These are phyloP conservation scores for Crenuchus spilurus DNA, from an alignment of 2,797 vertebrate species.

Conservation along the genomic window DNA sequence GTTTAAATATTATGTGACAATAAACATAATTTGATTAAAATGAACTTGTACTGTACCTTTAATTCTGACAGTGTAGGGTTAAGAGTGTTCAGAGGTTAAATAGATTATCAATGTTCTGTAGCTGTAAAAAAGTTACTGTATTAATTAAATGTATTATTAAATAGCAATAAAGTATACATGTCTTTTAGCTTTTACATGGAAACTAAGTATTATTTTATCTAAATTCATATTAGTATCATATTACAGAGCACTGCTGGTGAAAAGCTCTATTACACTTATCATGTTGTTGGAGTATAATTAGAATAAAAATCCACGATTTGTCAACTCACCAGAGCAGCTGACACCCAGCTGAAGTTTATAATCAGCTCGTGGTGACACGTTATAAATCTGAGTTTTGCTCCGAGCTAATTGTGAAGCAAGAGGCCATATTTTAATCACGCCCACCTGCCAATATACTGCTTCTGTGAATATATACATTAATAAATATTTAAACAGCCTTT, in stretches of 20 bases:
- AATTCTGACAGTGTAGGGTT: no score
- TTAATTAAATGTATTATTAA: no score
- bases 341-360: slow-evolving; percentile 48
- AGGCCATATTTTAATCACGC: slow-evolving; percentile 60
- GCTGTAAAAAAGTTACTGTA: no score
- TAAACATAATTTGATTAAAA: no score
- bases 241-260: background rate
- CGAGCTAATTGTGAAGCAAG: slow-evolving; percentile 48
- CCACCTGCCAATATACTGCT: slow-evolving; percentile 60
- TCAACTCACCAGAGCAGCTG: slow-evolving; percentile 57
- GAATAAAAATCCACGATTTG: slow-evolving; percentile 27
- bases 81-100: no score
- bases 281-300: slow-evolving; percentile 15
- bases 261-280: slow-evolving; percentile 3
- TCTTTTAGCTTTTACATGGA: no score
- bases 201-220: no score
- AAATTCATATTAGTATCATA: no score
- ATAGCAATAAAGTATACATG: no score
- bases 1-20: no score
- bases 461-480: slow-evolving; percentile 64
- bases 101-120: no score
- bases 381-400: slow-evolving; percentile 59
- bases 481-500: slow-evolving; percentile 52
- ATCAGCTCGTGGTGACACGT: slow-evolving; percentile 39
- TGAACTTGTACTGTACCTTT: no score